phyloP scores from a whole-genome alignment of 92 coral and sea anemone species.

The Epizoanthus scotinus region DNA sequence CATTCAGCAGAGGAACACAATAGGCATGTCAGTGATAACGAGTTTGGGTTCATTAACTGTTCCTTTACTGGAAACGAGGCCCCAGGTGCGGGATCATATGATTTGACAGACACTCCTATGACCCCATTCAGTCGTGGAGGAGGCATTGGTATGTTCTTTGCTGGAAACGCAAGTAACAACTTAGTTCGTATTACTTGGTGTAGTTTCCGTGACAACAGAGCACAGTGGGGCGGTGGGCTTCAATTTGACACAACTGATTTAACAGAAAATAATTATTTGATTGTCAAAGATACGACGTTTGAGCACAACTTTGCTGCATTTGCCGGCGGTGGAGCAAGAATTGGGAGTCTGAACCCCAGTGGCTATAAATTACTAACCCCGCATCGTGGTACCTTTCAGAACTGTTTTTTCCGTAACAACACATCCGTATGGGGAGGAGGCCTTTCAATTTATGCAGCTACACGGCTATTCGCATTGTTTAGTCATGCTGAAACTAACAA shows the following conservation, averaged over 20 bases:
- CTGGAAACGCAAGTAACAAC: conserved; percentile 50
- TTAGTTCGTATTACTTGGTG: conserved; percentile 43
- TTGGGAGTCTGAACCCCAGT: conserved; percentile 32
- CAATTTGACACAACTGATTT: conserved; percentile 44
- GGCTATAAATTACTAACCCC: conserved; percentile 19
- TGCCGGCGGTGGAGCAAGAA: conserved; percentile 58
- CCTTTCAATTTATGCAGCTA: conserved; percentile 58
- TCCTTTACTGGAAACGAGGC: conserved; percentile 73
- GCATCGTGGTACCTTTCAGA: conserved; percentile 41
- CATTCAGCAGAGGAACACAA: conserved; percentile 58
- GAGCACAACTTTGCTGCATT: conserved; percentile 44
- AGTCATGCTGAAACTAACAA: conserved; percentile 26
- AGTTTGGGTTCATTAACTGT: conserved; percentile 54
- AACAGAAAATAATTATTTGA: conserved; percentile 45
- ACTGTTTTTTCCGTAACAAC: conserved; percentile 52
- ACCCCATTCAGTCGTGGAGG: conserved; percentile 60
- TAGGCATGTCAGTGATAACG: conserved; percentile 59
- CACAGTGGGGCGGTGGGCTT: conserved; percentile 60
- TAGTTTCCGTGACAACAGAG: conserved; percentile 47
- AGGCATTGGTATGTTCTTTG: conserved; percentile 40
- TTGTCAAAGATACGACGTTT: conserved; percentile 30
- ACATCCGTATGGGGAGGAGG: conserved; percentile 72
- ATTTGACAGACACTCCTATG: conserved; percentile 25
- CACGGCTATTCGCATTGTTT: conserved; percentile 23
- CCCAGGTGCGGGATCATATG: conserved; percentile 23